A percentile compares a stretch with the other conserved stretches of the same genome.
Evolutionary conservation across 37 sponge, comb jelly and placozoan species (phyloP).

Genomic region (Petrosia ficiformis): DNA sequence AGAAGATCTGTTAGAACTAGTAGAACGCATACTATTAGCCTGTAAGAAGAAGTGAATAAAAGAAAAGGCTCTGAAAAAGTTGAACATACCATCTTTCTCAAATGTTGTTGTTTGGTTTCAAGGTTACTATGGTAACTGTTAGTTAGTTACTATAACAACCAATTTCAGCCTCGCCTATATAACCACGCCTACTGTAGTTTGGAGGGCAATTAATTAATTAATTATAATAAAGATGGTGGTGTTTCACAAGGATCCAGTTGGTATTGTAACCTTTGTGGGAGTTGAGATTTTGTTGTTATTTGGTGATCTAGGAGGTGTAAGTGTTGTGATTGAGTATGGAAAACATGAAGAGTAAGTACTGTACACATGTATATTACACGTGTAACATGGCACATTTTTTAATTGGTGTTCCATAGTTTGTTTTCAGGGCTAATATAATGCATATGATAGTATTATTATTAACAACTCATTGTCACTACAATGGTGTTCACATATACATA

Average conservation of each 20-base stretch:
- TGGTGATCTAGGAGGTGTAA: constrained; percentile 56
- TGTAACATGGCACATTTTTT: too few relatives aligned
- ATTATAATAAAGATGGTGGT: constrained; percentile 23
- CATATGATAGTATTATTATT: too few relatives aligned
- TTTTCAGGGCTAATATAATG: too few relatives aligned
- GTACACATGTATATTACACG: too few relatives aligned
- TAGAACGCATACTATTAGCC: background rate
- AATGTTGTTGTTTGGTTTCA: background rate
- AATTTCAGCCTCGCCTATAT: background rate
- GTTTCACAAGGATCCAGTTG: constrained; percentile 44
- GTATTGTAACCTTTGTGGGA: constrained; percentile 11
- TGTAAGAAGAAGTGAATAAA: background rate
- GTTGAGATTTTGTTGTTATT: constrained; percentile 57
- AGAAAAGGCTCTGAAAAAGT: too few relatives aligned
- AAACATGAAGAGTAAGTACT: constrained; percentile 13
- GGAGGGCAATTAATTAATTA: background rate
- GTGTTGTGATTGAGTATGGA: constrained; percentile 67
- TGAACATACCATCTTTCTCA: background rate
- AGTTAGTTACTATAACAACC: background rate
- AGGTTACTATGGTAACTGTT: background rate
- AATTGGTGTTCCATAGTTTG: too few relatives aligned
- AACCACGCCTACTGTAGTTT: too few relatives aligned
- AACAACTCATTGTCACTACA: too few relatives aligned
- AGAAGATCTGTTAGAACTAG: background rate
- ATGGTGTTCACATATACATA: too few relatives aligned